Base-by-base conservation (phyloP, 1,140 invertebrate genomes). In the Procambarus clarkii region DNA sequence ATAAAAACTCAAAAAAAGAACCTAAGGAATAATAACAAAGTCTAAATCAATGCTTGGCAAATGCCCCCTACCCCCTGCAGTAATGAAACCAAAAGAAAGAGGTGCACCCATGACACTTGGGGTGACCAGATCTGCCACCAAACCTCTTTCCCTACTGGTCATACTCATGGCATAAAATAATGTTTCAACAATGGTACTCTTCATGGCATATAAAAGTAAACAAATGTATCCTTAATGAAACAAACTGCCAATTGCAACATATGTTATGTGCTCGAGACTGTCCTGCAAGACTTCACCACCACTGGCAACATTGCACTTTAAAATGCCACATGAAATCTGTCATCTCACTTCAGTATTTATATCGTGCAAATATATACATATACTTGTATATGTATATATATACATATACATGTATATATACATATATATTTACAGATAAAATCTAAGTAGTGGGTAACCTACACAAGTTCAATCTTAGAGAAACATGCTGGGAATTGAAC, bases 241-340 rank as follows among this genome's bases (percentile, higher is more conserved):
- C 58, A 84, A 46, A 54, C 58, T 84, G 11, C 84, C 69, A 78
- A 74, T 45, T 50, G 74, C 74, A 86, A 74, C 85, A 86, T 45
- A 54, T 45, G 44, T 9, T 58, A 78, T 15, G 74, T 58, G 34
- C 71, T 15, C 44, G 71, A 86, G 74, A 60, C n/a, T 78, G 74
- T 82, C 87, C 82, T 79, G 71, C 82, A 91, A 91, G 77, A 76
- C 45, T 91, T 85, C 82, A 84, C 88, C 74, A 79, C 78, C 77
- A 91, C 13, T 58, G 89, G 83, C 82, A 91, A 85, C 89, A 91
- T 91, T 91, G 89, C 89, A 91, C 89, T 91, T 84, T 84, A 85
- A 78, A 77, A 91, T 85, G 77, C 86, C 76, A 79, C 86, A 64
- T 64, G n/a, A 34, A 88, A 76, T 48, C 46, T 76, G 60, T 64